Base-by-base conservation (phyloP, 1,140 invertebrate genomes). In the Panonychus citri region DNA sequence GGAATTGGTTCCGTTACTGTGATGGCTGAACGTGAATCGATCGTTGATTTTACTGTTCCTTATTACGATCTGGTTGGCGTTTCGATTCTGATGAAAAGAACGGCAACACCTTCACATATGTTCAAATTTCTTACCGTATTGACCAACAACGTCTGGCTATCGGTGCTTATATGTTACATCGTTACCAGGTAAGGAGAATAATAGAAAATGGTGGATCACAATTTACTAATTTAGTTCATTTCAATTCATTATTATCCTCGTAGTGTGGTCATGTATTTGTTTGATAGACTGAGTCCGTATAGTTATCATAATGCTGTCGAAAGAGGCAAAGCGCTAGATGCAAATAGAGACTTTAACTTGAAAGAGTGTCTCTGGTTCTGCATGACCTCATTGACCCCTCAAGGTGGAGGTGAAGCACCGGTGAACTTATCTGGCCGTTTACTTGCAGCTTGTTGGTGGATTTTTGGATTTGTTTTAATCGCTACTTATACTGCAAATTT, bases 351-450 rank as follows among this genome's bases (percentile, higher is more conserved):
- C 64, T 98, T 98, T 63, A 90, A 82, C 24, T 70, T 96, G 2
- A 94, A 94, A 65, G 91, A 96, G 70, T 93, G 88, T 66, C 73
- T 96, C 0, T 96, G 93, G 91, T 98, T 97, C 68, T 96, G 91
- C 65, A 95, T 97, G 88, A 96, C 90, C 24, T 95, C 89, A 1
- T 67, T 96, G 8, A 96, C 90, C 0, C 90, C 90, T 0, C 90
- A 95, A 73, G 78, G 87, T 0, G 88, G 88, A 3, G 91, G 91
- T 0, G 91, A 98, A 70, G 91, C 91, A 0, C 93, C 93, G 0
- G 88, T 89, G 66, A 90, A 90, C 70, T 70, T 94, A 0, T 93
- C 86, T 0, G 90, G 89, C 0, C 75, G 88, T 57, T 71, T 95
- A 0, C 81, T 95, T 0, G 90, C 88, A 0, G 90, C 88, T 1